Base-by-base conservation (phyloP, 1,140 invertebrate genomes). In the Conus ventricosus region DNA sequence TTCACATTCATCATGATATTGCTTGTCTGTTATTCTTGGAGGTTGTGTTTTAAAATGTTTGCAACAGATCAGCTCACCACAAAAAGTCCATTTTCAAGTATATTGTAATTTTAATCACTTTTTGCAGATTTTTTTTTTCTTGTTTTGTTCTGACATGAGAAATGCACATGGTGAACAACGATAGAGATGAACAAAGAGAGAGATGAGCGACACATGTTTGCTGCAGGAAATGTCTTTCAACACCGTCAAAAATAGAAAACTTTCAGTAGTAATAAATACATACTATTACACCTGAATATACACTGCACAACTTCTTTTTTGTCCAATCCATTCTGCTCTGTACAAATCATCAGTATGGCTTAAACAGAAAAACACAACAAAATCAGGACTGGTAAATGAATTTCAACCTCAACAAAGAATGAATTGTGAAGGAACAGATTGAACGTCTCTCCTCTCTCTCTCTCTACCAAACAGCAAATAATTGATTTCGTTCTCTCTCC, bases 201-300 rank as follows among this genome's bases (percentile, higher is more conserved):
- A 84, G 57, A 84, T 84, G 82, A 84, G 20, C 82, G 80, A 84
- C 55, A 83, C 81, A 84, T 54, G 39, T 84, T 84, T 84, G 82
- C 82, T 84, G 82, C 82, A 63, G n/a, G 82, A 39, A 25, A 51
- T 81, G 27, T 54, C 39, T 53, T 81, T 51, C 13, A 60, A 84
- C 82, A 78, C 75, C 84, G 27, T 87, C 75, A 87, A 87, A 87
- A 87, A 87, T 87, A 87, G 67, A 87, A 87, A 87, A 87, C 85
- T 87, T 87, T 71, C 67, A 71, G 67, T 71, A 20, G 85, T 67
- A 87, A 87, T 87, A 87, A 87, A 87, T 87, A 87, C 85, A 87
- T 71, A 87, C 27, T 78, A 87, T 55, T 87, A 87, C 85, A 87
- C 51, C 81, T 84, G 71, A 57, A 75, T 89, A 84, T 82, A 84